Conservation (phyloP, 2,113 vertebrate genomes). For the Falcunculus frontatus region DNA sequence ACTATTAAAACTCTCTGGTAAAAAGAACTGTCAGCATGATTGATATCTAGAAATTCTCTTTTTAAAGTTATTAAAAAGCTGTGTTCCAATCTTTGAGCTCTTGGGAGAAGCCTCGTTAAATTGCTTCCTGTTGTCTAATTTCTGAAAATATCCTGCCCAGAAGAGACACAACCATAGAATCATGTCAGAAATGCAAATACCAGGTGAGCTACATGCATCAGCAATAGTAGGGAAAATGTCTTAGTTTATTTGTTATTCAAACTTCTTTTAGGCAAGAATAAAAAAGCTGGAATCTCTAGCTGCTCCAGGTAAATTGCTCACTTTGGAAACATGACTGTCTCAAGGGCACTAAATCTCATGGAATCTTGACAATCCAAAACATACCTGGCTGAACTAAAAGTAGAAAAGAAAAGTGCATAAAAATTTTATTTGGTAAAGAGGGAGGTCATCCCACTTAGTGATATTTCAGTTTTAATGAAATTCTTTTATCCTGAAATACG, state of each 20-base stretch:
- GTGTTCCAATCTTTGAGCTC: conserved; percentile 45
- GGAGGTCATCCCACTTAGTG: background rate
- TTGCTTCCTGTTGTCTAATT: conserved; percentile 52
- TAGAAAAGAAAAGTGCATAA: background rate
- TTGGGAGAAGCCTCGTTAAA: conserved; percentile 29
- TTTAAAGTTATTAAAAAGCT: conserved; percentile 53
- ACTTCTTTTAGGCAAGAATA: background rate
- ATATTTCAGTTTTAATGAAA: background rate
- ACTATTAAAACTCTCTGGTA: conserved; percentile 29
- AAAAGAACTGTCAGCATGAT: conserved; percentile 62
- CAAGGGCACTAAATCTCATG: background rate
- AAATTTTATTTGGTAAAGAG: background rate
- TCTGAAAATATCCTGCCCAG: conserved; percentile 18
- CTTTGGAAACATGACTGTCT: background rate
- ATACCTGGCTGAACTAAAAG: background rate
- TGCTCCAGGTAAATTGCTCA: background rate
- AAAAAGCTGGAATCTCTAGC: background rate
- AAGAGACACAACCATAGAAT: background rate
- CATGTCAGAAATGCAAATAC: background rate
- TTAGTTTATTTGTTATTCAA: background rate
- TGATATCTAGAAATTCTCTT: conserved; percentile 59
- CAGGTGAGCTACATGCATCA: background rate
- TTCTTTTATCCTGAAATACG: background rate
- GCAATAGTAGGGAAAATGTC: background rate
- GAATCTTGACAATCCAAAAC: background rate